Conservation (phyloP, 2,888 invertebrate species). For the Tinea pellionella region DNA sequence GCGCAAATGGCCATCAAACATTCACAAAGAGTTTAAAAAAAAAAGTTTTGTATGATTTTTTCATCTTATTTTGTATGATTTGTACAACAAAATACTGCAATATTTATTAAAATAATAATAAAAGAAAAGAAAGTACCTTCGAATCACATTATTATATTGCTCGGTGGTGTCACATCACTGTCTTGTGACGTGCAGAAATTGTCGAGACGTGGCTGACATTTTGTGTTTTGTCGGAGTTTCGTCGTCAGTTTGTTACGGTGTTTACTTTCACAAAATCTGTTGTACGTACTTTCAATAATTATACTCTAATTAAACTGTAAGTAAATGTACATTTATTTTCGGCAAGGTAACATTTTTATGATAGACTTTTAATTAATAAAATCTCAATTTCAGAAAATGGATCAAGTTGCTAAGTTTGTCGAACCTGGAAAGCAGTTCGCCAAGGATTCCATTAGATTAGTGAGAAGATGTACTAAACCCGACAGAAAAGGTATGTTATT, state of each 20-base stretch:
- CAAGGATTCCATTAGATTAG: conserved; percentile 97
- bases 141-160: no score
- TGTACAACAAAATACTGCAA: no score
- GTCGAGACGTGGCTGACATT: conserved; percentile 65
- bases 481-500: conserved; percentile 88
- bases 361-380: not conserved
- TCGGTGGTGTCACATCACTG: not conserved
- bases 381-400: conserved; percentile 77
- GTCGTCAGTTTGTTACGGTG: not conserved
- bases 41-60: no score
- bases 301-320: not conserved
- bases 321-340: not conserved
- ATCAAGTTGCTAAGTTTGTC: conserved; percentile 94
- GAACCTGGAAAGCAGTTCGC: conserved; percentile 97
- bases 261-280: not conserved
- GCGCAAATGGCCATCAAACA: no score
- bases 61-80: no score
- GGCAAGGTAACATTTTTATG: not conserved
- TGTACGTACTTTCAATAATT: not conserved
- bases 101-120: no score
- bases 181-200: conserved; percentile 47
- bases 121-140: no score
- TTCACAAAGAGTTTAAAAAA: no score
- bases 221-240: conserved; percentile 16
- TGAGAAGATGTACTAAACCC: conserved; percentile 99